Evolutionary conservation across 1,140 invertebrate genomes (phyloP).

Genomic region (Hyphantria cunea): DNA sequence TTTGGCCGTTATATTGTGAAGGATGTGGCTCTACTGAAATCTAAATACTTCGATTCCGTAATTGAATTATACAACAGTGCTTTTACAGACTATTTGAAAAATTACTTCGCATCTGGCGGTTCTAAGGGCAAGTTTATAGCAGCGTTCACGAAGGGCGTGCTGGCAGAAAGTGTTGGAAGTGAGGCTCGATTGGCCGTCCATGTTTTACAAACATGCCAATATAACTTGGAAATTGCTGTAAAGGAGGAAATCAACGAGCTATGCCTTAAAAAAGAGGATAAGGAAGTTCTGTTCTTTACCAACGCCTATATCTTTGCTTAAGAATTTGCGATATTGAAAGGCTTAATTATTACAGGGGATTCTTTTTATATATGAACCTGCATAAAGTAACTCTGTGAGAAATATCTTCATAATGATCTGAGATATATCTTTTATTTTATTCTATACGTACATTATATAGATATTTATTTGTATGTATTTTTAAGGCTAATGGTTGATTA

Average conservation of each 20-base stretch:
- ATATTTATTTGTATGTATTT: no score
- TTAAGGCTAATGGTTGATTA: no score
- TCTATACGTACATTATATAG: no score
- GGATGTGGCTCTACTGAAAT: slow-evolving; percentile 47
- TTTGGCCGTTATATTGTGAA: slow-evolving; percentile 53
- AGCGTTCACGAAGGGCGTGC: slow-evolving; percentile 45
- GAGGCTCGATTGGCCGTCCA: slow-evolving; percentile 7
- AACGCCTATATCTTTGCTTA: no score
- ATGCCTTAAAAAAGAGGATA: background rate
- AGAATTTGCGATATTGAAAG: no score
- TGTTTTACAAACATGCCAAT: background rate
- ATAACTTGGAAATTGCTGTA: background rate
- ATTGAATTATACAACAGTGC: slow-evolving; percentile 44
- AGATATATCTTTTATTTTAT: no score
- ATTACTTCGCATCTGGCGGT: slow-evolving; percentile 31
- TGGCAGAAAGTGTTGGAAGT: slow-evolving; percentile 25
- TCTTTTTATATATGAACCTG: no score
- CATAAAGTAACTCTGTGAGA: no score
- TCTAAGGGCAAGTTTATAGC: slow-evolving; percentile 31
- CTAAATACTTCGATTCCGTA: slow-evolving; percentile 50
- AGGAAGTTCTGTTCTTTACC: background rate
- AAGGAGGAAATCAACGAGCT: background rate
- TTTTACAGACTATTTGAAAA: slow-evolving; percentile 36
- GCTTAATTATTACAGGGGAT: no score
- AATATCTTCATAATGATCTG: no score